phyloP scores from a whole-genome alignment of 2,797 vertebrate genomes.

The Pipistrellus pipistrellus region DNA sequence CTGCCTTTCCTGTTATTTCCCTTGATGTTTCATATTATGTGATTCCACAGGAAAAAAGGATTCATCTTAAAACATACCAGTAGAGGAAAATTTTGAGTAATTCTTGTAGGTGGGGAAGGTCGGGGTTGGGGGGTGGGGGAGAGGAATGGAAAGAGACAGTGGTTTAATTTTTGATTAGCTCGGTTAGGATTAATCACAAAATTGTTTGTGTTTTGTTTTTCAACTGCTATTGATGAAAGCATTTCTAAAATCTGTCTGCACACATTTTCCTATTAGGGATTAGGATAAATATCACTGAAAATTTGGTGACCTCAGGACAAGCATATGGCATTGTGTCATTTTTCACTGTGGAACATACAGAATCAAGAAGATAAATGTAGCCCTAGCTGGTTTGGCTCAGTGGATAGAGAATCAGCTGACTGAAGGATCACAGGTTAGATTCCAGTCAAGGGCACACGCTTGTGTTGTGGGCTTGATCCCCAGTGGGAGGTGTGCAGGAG shows the following conservation, averaged over 20 bases:
- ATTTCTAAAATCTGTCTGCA: not conserved
- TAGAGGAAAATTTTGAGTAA: conserved; percentile 61
- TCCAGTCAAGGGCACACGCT: no score
- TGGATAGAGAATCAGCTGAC: no score
- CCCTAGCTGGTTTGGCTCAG: no score
- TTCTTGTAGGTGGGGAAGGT: not conserved
- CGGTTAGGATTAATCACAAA: conserved; percentile 11
- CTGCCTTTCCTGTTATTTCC: conserved; percentile 48
- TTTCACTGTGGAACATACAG: not conserved
- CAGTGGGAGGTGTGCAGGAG: no score
- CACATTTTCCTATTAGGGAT: not conserved
- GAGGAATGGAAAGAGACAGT: not conserved
- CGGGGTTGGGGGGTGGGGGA: no score
- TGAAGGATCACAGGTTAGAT: no score
- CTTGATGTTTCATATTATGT: conserved; percentile 33
- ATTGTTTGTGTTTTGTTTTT: not conserved
- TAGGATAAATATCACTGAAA: not conserved
- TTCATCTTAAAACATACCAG: conserved; percentile 45
- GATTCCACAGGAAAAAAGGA: not conserved
- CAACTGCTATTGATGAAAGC: not conserved
- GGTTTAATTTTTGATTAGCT: conserved; percentile 22
- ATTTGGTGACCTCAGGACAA: not conserved
- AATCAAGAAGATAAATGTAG: conserved; percentile 7
- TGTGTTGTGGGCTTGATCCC: no score
- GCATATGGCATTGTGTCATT: not conserved